These are phyloP conservation scores for Copsychus sechellarum DNA, from an alignment of 2,113 vertebrate genomes.

Conservation along the genomic window DNA sequence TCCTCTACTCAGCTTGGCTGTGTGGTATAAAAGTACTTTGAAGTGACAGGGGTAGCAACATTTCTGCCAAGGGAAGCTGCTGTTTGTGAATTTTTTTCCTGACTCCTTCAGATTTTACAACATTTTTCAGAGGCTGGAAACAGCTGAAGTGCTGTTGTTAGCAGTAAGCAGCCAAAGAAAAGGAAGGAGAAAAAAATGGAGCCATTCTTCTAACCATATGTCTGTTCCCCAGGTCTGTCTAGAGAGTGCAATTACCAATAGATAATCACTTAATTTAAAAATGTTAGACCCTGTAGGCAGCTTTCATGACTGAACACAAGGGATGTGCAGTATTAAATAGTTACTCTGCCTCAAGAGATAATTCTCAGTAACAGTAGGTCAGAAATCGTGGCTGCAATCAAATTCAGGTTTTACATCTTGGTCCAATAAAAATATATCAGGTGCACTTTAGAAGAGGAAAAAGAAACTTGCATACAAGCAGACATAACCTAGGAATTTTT, in stretches of 20 bases:
- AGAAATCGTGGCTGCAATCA: conserved; percentile 16
- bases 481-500: neutral
- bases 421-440: conserved; percentile 41
- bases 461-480: neutral
- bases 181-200: neutral
- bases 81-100: neutral
- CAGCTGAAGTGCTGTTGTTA: neutral
- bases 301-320: conserved; percentile 8
- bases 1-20: neutral
- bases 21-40: neutral
- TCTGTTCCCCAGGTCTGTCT: conserved; percentile 26
- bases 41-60: neutral
- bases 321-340: conserved; percentile 8
- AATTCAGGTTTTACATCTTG: conserved; percentile 8
- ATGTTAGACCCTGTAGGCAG: conserved; percentile 14
- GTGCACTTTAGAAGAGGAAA: neutral
- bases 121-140: conserved; percentile 28
- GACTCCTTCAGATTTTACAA: neutral
- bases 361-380: conserved; percentile 23
- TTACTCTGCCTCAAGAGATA: conserved; percentile 17
- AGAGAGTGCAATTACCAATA: conserved; percentile 32
- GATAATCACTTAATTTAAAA: conserved; percentile 44
- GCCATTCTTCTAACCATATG: conserved; percentile 10
- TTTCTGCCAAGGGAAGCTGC: neutral
- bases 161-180: conserved; percentile 24